Percentiles rank a stretch among this genome's conserved stretches.
phyloP scores from a whole-genome alignment of 2,797 vertebrate species.

The Menidia menidia region DNA sequence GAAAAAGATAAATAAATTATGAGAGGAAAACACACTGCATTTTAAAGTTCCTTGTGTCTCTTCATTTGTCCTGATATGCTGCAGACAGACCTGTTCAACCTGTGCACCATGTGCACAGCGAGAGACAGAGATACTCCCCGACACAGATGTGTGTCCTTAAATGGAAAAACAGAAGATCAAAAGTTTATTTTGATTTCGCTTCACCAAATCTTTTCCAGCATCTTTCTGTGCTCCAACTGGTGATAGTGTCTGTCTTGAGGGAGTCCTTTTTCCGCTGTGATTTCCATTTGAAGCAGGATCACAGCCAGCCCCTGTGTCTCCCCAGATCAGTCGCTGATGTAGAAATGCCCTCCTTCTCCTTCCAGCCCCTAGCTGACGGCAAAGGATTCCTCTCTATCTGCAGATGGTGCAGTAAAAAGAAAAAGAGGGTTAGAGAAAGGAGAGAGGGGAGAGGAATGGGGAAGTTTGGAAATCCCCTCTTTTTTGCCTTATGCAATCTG shows the following conservation, averaged over 20 bases:
- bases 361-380: constrained; percentile 29
- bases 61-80: constrained; percentile 6
- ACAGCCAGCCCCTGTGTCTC: constrained; percentile 57
- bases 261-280: constrained; percentile 41
- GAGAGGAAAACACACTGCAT: constrained; percentile 29
- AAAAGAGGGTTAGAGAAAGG: background rate
- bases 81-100: constrained; percentile 1
- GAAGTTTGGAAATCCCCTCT: constrained; percentile 69
- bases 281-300: constrained; percentile 74
- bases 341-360: constrained; percentile 52
- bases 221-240: constrained; percentile 60
- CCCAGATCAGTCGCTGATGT: constrained; percentile 55
- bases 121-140: constrained; percentile 14
- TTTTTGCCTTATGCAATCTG: constrained; percentile 38
- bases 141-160: constrained; percentile 40
- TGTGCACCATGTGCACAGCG: constrained; percentile 2
- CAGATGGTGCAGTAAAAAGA: constrained; percentile 47
- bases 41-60: constrained; percentile 37
- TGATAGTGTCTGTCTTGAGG: constrained; percentile 67
- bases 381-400: constrained; percentile 36
- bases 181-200: constrained; percentile 69
- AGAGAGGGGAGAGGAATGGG: constrained; percentile 5
- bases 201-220: constrained; percentile 60
- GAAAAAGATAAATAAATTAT: constrained; percentile 27
- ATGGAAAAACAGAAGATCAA: constrained; percentile 49